Percentiles rank a stretch among this genome's conserved stretches.
These are phyloP conservation scores for Xenopus petersii DNA, from an alignment of 2,797 vertebrate species.

Conservation along the genomic window DNA sequence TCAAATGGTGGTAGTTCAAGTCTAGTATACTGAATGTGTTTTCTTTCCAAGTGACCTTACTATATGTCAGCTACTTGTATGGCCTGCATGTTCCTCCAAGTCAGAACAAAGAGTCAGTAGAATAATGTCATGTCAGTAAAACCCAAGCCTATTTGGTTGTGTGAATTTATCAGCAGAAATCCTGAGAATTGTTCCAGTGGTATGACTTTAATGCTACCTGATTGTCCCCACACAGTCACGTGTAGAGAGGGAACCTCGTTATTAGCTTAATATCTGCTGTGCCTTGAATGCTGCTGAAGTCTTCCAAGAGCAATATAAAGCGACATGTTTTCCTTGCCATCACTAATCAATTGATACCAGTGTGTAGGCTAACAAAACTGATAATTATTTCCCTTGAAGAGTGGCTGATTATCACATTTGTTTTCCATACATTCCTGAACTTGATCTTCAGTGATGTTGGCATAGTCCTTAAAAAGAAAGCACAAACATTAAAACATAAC, in stretches of 20 bases:
- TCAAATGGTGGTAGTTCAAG: too few relatives aligned
- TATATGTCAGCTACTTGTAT: too few relatives aligned
- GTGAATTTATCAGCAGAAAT: too few relatives aligned
- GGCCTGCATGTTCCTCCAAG: too few relatives aligned
- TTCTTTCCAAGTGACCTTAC: too few relatives aligned
- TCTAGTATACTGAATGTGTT: too few relatives aligned
- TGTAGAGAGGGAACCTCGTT: neutral
- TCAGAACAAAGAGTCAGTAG: too few relatives aligned
- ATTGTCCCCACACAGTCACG: neutral
- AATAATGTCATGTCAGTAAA: too few relatives aligned
- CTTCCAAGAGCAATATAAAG: neutral
- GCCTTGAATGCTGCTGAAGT: neutral
- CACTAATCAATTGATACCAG: neutral
- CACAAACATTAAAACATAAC: too few relatives aligned
- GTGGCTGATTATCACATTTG: conserved; percentile 69
- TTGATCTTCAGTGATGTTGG: conserved; percentile 63
- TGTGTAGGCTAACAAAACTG: conserved; percentile 81
- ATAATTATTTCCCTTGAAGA: conserved; percentile 90
- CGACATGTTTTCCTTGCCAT: neutral
- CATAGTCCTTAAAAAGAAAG: conserved; percentile 57
- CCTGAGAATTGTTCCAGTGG: conserved; percentile 18
- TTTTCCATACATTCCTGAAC: conserved; percentile 72
- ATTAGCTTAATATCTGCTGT: conserved; percentile 32
- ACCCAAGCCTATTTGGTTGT: too few relatives aligned
- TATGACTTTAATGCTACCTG: conserved; percentile 27